These are phyloP conservation scores for Hippocampus kuda DNA, from an alignment of 2,797 vertebrate genomes.

Conservation along the genomic window DNA sequence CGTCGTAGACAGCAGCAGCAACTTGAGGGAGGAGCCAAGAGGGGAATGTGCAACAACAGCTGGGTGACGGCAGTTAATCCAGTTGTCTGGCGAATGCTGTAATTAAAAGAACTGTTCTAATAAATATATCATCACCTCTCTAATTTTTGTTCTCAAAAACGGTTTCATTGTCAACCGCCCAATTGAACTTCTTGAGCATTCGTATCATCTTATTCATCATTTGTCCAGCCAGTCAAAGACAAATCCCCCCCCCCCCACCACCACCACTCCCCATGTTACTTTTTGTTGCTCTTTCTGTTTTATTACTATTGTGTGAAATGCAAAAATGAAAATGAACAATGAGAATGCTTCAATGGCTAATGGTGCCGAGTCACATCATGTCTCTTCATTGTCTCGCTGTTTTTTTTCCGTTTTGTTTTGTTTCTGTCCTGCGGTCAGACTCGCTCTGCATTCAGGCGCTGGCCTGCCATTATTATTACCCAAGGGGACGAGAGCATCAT, in stretches of 20 bases:
- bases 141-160: not conserved
- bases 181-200: not conserved
- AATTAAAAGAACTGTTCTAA: not conserved
- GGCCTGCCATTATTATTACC: slow-evolving; percentile 17
- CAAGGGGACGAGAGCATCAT: slow-evolving; percentile 13
- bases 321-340: not conserved
- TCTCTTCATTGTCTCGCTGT: not conserved
- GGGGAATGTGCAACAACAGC: too few species aligned
- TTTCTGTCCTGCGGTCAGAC: slow-evolving; percentile 5
- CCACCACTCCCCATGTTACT: not conserved
- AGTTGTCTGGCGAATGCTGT: not conserved
- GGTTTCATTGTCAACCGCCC: not conserved
- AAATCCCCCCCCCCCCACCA: not conserved
- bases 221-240: not conserved
- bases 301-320: not conserved
- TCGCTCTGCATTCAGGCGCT: slow-evolving; percentile 31
- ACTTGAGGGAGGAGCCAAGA: too few species aligned
- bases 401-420: not conserved
- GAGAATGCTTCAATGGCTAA: not conserved
- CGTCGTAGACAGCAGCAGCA: too few species aligned
- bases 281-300: not conserved
- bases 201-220: not conserved
- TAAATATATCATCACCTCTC: not conserved
- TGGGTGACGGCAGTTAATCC: not conserved
- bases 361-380: not conserved